A percentile compares a stretch with the other conserved stretches of the same genome.
These are phyloP conservation scores for Papilio xuthus DNA, from an alignment of 1,140 invertebrate species.

Conservation along the genomic window DNA sequence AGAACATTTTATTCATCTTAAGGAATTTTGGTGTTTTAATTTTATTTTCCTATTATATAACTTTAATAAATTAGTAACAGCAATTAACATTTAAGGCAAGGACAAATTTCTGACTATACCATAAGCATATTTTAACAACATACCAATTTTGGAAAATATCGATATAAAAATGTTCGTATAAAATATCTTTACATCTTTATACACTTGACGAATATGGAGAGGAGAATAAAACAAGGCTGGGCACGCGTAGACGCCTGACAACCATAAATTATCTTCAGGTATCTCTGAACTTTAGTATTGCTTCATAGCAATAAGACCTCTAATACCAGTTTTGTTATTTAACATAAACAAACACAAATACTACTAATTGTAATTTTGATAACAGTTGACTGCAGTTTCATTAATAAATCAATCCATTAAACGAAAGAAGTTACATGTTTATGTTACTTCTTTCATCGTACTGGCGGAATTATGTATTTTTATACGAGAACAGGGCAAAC, in stretches of 20 bases:
- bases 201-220: background rate
- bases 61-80: background rate
- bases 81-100: background rate
- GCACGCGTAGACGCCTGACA: slow-evolving; percentile 2
- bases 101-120: background rate
- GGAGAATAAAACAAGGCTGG: background rate
- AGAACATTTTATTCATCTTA: too few relatives aligned
- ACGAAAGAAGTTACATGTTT: too few relatives aligned
- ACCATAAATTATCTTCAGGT: slow-evolving; percentile 6
- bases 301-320: background rate
- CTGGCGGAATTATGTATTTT: too few relatives aligned
- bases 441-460: too few relatives aligned
- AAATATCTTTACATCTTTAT: background rate
- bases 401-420: background rate
- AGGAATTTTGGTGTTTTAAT: too few relatives aligned
- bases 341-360: background rate
- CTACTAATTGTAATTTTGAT: background rate
- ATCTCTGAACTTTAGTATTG: background rate
- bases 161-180: background rate
- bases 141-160: background rate
- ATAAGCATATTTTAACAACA: background rate
- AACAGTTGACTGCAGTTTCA: background rate
- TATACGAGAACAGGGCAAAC: too few relatives aligned
- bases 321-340: background rate
- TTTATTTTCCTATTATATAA: too few relatives aligned